Conservation (phyloP, 2,113 vertebrate species). For the Collichthys lucidus region DNA sequence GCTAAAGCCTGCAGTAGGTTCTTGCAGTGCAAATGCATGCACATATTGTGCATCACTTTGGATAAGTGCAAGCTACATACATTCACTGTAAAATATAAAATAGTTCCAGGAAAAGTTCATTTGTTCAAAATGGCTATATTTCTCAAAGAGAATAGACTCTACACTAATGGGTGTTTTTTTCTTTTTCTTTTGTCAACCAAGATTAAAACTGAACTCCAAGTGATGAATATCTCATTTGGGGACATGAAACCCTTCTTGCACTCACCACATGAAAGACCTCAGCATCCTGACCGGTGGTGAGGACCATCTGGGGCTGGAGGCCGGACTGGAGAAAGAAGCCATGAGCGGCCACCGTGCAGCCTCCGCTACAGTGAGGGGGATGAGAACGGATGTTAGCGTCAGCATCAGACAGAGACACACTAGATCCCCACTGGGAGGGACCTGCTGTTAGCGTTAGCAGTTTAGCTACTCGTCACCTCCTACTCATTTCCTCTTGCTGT, state of each 20-base stretch:
- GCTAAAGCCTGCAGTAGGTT: not conserved
- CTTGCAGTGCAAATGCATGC: not conserved
- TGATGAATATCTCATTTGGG: not conserved
- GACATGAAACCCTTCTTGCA: conserved; percentile 39
- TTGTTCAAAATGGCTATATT: not conserved
- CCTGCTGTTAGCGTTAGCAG: conserved; percentile 71
- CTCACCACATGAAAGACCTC: conserved; percentile 95
- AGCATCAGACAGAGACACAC: conserved; percentile 45
- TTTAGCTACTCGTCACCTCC: conserved; percentile 66
- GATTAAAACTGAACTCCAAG: not conserved
- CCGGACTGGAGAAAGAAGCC: conserved; percentile 93
- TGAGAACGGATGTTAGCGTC: conserved; percentile 39
- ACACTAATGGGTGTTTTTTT: not conserved
- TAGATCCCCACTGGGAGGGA: conserved; percentile 63
- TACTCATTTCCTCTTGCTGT: conserved; percentile 62
- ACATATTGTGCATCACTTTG: not conserved
- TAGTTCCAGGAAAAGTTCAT: not conserved
- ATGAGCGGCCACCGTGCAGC: conserved; percentile 94
- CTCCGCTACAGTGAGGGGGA: conserved; percentile 85
- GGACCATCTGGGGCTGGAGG: conserved; percentile 92
- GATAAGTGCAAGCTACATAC: not conserved
- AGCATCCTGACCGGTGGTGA: conserved; percentile 87
- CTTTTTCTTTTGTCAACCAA: not conserved
- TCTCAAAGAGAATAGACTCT: not conserved
- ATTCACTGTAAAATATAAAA: not conserved